phyloP scores from a whole-genome alignment of 2,888 invertebrate genomes.

The Aquatica leii region DNA sequence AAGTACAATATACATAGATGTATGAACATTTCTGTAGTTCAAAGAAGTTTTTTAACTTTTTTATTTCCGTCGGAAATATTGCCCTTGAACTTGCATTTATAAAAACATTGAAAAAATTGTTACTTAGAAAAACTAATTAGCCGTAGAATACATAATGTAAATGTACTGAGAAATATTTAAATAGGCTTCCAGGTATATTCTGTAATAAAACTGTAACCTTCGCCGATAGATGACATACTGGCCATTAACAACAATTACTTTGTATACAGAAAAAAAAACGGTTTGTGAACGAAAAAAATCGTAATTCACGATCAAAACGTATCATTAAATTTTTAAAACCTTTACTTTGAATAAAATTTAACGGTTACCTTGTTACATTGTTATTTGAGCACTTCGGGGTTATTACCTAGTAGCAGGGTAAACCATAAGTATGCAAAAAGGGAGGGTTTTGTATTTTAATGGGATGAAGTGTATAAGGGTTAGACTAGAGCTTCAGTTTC shows the following conservation, averaged over 20 bases:
- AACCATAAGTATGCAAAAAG: slow-evolving; percentile 38
- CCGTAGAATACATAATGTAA: not conserved
- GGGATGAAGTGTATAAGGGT: slow-evolving; percentile 33
- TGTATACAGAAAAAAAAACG: slow-evolving; percentile 4
- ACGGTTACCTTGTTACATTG: slow-evolving; percentile 34
- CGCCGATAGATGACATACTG: not conserved
- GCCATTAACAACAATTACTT: slow-evolving; percentile 2
- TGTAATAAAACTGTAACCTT: not conserved
- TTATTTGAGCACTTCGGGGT: slow-evolving; percentile 35
- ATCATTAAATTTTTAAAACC: slow-evolving; percentile 29
- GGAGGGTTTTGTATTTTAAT: slow-evolving; percentile 36
- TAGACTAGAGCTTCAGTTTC: slow-evolving; percentile 28
- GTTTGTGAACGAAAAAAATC: not conserved
- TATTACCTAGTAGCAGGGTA: slow-evolving; percentile 33
- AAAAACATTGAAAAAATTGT: slow-evolving; percentile 2
- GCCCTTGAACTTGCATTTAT: slow-evolving; percentile 13
- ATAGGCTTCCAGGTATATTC: not conserved
- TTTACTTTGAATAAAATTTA: slow-evolving; percentile 36
- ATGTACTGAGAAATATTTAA: slow-evolving; percentile 6
- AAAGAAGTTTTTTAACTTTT: slow-evolving; percentile 9
- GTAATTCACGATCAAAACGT: slow-evolving; percentile 1
- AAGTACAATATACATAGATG: not conserved
- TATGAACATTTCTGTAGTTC: slow-evolving; percentile 1
- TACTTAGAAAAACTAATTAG: slow-evolving; percentile 17
- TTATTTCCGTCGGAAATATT: slow-evolving; percentile 10